Evolutionary conservation across 2,888 invertebrate genomes (phyloP), one percentile per base, ranked within the genome.

Genomic region (Zele albiditarsus): DNA sequence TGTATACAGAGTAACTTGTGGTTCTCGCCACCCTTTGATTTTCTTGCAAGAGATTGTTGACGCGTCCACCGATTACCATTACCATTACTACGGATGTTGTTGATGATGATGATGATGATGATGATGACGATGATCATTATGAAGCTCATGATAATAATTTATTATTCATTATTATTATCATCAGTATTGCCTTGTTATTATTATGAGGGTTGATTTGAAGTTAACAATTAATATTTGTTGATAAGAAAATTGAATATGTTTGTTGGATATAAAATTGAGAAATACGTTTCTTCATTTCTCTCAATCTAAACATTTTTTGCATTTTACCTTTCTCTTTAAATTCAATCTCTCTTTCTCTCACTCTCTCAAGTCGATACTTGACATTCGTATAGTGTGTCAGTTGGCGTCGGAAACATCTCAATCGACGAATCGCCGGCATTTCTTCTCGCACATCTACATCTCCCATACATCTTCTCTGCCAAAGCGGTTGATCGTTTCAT

Each of bases 391-490:
- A 46, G 42, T 66, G 66, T 68, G 53, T 27, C 31, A 53, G 53
- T 28, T 49, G 68, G 31, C 28, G 31, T 49, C 20, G 53, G 49
- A 25, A 68, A 70, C 69, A 33, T 33, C 69, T 70, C 69, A 70
- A 70, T 70, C 58, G 57, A 33, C 31, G 49, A 68, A 68, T 68
- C 68, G 57, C 23, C 53, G 68, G 68, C 68, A 68, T 68, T 68
- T 68, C 68, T 68, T 27, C 49, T 68, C 68, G 31, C 68, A 68
- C 68, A 68, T 68, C 68, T 68, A 68, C 68, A 68, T 68, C 68
- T 68, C 53, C 68, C 68, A 68, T 49, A 68, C 68, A 68, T 68
- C 68, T 68, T 49, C 25, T 28, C 28, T 68, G 53, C 68, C 53
- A 68, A 66, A 53, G 49, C 49, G 28, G 53, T 31, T 33, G 63